Conservation (phyloP, 2,888 invertebrate genomes). For the Drosophila yooni region DNA sequence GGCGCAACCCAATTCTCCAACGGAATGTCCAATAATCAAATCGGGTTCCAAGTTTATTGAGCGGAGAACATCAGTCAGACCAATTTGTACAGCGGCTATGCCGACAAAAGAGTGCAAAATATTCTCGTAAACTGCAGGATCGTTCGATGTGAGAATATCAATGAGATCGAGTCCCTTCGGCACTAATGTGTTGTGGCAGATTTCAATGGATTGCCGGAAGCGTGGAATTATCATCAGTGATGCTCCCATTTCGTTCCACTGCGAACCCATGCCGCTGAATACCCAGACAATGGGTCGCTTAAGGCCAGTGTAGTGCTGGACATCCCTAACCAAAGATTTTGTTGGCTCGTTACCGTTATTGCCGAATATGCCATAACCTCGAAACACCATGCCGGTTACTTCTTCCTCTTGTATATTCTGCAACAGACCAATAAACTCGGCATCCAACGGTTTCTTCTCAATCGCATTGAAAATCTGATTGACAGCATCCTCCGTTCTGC, state of each 20-base stretch:
- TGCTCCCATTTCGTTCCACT: conserved; percentile 94
- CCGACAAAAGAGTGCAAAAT: conserved; percentile 90
- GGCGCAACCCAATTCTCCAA: conserved; percentile 97
- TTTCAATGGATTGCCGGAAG: conserved; percentile 90
- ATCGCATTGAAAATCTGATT: conserved; percentile 88
- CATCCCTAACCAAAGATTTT: conserved; percentile 85
- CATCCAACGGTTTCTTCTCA: conserved; percentile 87
- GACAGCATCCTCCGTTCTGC: conserved; percentile 92
- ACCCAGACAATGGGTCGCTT: conserved; percentile 93
- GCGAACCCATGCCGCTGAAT: conserved; percentile 96
- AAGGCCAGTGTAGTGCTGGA: conserved; percentile 88
- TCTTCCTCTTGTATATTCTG: conserved; percentile 87
- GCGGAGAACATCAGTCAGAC: conserved; percentile 88
- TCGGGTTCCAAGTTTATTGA: conserved; percentile 89
- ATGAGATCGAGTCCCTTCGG: conserved; percentile 88
- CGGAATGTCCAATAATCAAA: conserved; percentile 94
- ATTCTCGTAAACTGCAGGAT: conserved; percentile 88
- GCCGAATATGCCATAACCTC: conserved; percentile 89
- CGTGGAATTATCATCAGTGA: conserved; percentile 90
- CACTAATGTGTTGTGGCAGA: conserved; percentile 87
- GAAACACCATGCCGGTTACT: conserved; percentile 89
- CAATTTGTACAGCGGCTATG: conserved; percentile 89
- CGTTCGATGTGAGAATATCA: conserved; percentile 88
- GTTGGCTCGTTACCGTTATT: conserved; percentile 69
- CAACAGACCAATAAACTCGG: conserved; percentile 87